Conservation (phyloP, 2,113 vertebrate genomes). For the Salvator merianae region DNA sequence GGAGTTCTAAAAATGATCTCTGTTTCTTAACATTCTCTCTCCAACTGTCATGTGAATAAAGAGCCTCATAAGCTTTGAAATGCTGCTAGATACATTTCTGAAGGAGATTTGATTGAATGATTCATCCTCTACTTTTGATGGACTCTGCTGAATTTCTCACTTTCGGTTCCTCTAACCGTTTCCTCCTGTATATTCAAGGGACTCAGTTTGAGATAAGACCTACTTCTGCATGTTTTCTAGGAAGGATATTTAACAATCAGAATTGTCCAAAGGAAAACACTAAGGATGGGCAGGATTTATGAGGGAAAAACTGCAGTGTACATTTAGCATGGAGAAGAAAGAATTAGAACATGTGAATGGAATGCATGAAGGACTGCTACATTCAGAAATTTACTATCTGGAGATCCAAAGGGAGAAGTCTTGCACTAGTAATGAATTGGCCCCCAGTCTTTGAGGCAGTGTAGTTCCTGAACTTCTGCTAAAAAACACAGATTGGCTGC, state of each 20-base stretch:
- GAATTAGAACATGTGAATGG: too few species aligned
- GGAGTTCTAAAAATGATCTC: not conserved
- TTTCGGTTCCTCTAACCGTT: not conserved
- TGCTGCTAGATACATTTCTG: not conserved
- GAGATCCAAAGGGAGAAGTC: too few species aligned
- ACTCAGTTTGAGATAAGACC: not conserved
- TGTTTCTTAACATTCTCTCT: not conserved
- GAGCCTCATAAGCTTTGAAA: not conserved
- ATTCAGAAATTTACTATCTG: too few species aligned
- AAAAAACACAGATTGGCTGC: too few species aligned
- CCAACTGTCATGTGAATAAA: not conserved
- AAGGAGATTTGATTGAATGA: not conserved
- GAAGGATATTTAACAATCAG: not conserved
- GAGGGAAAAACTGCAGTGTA: too few species aligned
- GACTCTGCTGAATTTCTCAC: not conserved
- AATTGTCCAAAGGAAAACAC: too few species aligned
- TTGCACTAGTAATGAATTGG: too few species aligned
- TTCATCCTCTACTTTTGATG: not conserved
- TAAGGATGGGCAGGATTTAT: too few species aligned
- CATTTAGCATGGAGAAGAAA: too few species aligned
- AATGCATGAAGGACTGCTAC: too few species aligned
- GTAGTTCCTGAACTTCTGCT: too few species aligned
- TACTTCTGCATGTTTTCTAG: not conserved
- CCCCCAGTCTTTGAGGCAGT: too few species aligned
- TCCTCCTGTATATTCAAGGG: not conserved